phyloP scores from a whole-genome alignment of 2,888 invertebrate genomes.

The Heliconius sara region DNA sequence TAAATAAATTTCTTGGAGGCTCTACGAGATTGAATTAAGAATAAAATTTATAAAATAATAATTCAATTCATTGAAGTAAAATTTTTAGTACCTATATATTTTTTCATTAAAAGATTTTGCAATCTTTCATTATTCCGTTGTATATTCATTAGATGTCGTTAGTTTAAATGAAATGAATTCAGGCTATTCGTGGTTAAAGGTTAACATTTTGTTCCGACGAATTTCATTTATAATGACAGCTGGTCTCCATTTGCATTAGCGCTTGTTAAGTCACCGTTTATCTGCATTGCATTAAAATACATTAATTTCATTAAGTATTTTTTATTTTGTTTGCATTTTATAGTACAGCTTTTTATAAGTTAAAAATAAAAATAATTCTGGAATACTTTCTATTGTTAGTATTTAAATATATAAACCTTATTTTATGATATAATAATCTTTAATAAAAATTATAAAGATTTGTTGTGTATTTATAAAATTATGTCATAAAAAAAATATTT shows the following conservation, averaged over 20 bases:
- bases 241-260: conserved; percentile 25
- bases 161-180: conserved; percentile 27
- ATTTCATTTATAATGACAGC: conserved; percentile 35
- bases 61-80: too few species aligned
- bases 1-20: too few species aligned
- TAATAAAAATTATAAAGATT: too few species aligned
- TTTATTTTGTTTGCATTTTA: background rate
- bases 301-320: conserved; percentile 6
- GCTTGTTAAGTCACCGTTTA: conserved; percentile 26
- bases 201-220: conserved; percentile 34
- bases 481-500: too few species aligned
- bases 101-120: conserved; percentile 12
- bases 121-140: conserved; percentile 28
- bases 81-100: background rate
- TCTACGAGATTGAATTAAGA: too few species aligned
- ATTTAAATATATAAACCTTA: too few species aligned
- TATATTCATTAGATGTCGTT: conserved; percentile 36
- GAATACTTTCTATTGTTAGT: too few species aligned
- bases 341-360: background rate
- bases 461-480: too few species aligned
- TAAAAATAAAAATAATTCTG: background rate
- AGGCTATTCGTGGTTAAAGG: conserved; percentile 34
- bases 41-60: too few species aligned
- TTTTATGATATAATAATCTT: too few species aligned
- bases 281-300: conserved; percentile 14